These are phyloP conservation scores for Dendrolimus kikuchii DNA, from an alignment of 1,140 invertebrate genomes.

Conservation along the genomic window DNA sequence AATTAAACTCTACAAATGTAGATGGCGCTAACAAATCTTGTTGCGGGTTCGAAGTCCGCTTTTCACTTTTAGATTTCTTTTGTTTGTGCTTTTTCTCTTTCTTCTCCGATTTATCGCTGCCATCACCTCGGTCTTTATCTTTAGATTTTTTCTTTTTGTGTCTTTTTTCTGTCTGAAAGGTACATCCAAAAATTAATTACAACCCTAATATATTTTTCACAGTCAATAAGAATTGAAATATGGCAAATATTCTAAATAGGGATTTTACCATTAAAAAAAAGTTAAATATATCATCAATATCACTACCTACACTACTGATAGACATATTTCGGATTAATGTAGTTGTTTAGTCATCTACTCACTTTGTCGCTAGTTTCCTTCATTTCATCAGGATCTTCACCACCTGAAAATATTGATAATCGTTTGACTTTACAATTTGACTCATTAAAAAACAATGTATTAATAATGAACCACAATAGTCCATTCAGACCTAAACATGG, in stretches of 20 bases:
- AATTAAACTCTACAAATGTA: slow-evolving; percentile 27
- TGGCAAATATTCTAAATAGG: too few species aligned
- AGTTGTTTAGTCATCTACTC: slow-evolving; percentile 35
- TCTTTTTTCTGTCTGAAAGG: slow-evolving; percentile 42
- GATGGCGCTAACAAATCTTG: slow-evolving; percentile 40
- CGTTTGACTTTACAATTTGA: not conserved
- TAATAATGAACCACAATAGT: not conserved
- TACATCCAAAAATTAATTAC: too few species aligned
- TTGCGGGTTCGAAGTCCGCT: slow-evolving; percentile 39
- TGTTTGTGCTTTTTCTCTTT: slow-evolving; percentile 65
- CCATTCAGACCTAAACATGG: too few species aligned
- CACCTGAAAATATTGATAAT: slow-evolving; percentile 29
- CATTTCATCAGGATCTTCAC: slow-evolving; percentile 47
- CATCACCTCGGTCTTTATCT: slow-evolving; percentile 60
- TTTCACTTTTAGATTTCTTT: slow-evolving; percentile 55
- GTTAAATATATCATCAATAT: not conserved
- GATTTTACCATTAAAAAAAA: too few species aligned
- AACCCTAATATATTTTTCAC: too few species aligned
- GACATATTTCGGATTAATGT: slow-evolving; percentile 1
- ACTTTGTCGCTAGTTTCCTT: slow-evolving; percentile 45
- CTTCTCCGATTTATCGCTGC: slow-evolving; percentile 47
- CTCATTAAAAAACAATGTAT: slow-evolving; percentile 1
- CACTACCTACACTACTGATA: not conserved
- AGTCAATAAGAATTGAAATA: too few species aligned
- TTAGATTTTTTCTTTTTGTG: slow-evolving; percentile 70